Percentiles rank a stretch among this genome's conserved stretches.
Evolutionary conservation across 2,888 invertebrate genomes (phyloP).

Genomic region (Macrosiphum euphorbiae): DNA sequence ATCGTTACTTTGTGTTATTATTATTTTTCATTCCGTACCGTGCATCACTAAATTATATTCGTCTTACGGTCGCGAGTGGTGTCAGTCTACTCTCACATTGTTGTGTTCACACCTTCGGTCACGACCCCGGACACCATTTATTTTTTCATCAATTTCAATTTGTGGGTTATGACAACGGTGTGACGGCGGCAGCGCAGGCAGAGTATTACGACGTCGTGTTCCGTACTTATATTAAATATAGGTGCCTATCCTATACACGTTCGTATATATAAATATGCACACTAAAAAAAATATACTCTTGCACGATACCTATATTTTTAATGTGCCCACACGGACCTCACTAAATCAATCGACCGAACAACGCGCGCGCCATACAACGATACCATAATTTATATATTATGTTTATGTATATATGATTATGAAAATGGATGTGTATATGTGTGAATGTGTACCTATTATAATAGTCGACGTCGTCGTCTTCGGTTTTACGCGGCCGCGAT

Average conservation of each 20-base stretch:
- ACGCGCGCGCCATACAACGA: not conserved
- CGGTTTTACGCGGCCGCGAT: not conserved
- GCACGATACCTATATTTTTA: not conserved
- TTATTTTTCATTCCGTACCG: not conserved
- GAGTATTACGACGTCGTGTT: not conserved
- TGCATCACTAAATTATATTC: not conserved
- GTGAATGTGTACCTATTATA: not conserved
- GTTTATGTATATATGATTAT: not conserved
- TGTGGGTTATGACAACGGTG: slow-evolving; percentile 30
- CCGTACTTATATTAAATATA: not conserved
- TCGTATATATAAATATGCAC: not conserved
- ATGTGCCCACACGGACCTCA: not conserved
- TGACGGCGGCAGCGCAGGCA: not conserved
- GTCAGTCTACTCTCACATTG: not conserved
- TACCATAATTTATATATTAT: not conserved
- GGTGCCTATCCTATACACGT: not conserved
- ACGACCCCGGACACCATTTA: slow-evolving; percentile 45
- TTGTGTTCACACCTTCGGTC: slow-evolving; percentile 53
- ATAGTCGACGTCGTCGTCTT: not conserved
- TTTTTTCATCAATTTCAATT: slow-evolving; percentile 57
- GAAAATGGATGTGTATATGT: not conserved
- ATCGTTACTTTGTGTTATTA: slow-evolving; percentile 21
- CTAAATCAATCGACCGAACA: slow-evolving; percentile 38
- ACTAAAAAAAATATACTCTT: not conserved
- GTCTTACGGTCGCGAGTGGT: not conserved